These are phyloP conservation scores for Astreopora myriophthalma DNA, from an alignment of 64 coral and sea anemone genomes.

Conservation along the genomic window DNA sequence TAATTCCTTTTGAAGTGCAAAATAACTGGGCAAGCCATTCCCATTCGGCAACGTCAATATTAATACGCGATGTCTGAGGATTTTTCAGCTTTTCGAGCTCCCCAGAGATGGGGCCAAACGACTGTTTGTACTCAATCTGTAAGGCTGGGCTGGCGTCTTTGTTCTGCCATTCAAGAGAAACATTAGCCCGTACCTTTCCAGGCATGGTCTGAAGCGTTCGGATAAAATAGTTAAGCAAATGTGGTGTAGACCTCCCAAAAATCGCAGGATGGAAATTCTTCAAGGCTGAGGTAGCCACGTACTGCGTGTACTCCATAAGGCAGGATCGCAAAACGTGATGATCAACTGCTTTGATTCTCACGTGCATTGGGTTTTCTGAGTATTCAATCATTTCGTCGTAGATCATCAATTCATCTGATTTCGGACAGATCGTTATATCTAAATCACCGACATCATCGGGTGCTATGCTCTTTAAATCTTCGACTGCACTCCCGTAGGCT, in stretches of 20 bases:
- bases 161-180: background rate
- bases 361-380: constrained; percentile 21
- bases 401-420: background rate
- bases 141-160: background rate
- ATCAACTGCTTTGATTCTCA: constrained; percentile 2
- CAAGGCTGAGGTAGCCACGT: constrained; percentile 47
- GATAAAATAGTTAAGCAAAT: background rate
- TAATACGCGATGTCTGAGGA: background rate
- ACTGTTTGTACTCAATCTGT: background rate
- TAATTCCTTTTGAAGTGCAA: background rate
- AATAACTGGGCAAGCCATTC: background rate
- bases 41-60: background rate
- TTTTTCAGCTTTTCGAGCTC: background rate
- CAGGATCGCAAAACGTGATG: constrained; percentile 46
- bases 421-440: background rate
- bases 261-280: constrained; percentile 47
- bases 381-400: constrained; percentile 34
- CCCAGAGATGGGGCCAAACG: background rate
- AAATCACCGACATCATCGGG: background rate
- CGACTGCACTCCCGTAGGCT: background rate
- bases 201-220: background rate
- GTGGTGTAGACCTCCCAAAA: constrained; percentile 11
- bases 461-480: background rate
- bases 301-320: constrained; percentile 34
- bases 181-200: background rate